A percentile compares a stretch with the other conserved stretches of the same genome.
These are phyloP conservation scores for Druceiella hillmani DNA, from an alignment of 2,888 invertebrate genomes.

Conservation along the genomic window DNA sequence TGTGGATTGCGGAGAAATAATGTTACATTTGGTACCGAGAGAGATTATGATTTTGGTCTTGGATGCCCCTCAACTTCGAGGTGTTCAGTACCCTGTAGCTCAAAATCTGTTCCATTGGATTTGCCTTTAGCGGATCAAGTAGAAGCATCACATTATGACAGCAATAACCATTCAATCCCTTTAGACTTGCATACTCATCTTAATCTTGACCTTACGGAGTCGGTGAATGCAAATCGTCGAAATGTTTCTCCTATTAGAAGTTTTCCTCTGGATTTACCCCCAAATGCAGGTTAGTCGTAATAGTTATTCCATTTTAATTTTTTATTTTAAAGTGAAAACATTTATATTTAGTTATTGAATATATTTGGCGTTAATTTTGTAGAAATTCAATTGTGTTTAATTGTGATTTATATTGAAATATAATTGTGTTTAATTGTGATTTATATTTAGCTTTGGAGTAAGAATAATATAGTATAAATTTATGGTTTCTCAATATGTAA, in stretches of 20 bases:
- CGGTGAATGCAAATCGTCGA: conserved; percentile 43
- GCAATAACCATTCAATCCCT: conserved; percentile 33
- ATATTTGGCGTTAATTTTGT: no score
- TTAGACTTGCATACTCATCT: conserved; percentile 40
- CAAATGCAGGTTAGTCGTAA: conserved; percentile 37
- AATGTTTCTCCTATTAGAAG: conserved; percentile 41
- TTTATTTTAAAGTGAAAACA: neutral
- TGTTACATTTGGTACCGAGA: conserved; percentile 31
- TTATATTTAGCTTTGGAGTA: no score
- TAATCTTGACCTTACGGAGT: conserved; percentile 45
- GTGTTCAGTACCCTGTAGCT: conserved; percentile 2
- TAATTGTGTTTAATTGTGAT: no score
- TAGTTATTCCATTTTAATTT: no score
- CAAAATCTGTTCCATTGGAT: conserved; percentile 35
- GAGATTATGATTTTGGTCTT: conserved; percentile 39
- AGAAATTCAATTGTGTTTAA: no score
- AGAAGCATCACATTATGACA: neutral
- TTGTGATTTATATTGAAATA: no score
- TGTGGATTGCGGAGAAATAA: conserved; percentile 36
- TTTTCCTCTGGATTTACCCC: conserved; percentile 45
- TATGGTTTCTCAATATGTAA: no score
- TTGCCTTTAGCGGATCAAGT: conserved; percentile 36
- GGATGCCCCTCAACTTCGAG: conserved; percentile 25
- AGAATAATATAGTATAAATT: no score
- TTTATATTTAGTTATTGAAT: neutral